A percentile compares a stretch with the other conserved stretches of the same genome.
Evolutionary conservation across 37 sponge, comb jelly and placozoan species (phyloP).

Genomic region (Halichondria panicea): DNA sequence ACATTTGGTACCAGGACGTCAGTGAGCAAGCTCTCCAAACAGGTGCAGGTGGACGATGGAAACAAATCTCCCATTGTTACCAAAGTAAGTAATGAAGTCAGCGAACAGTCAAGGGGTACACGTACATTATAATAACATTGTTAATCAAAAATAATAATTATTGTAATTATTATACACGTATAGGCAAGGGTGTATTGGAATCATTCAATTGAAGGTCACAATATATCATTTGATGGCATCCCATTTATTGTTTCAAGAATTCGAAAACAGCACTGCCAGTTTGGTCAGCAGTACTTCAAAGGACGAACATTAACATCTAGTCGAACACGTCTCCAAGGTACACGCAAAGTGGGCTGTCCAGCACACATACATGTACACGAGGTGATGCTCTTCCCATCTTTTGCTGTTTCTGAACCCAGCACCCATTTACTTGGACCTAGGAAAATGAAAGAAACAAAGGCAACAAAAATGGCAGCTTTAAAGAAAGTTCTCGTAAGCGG

Average conservation of each 20-base stretch:
- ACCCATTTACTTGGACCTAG: constrained; percentile 1
- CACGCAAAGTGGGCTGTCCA: constrained; percentile 21
- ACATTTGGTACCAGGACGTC: no score
- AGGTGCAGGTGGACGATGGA: no score
- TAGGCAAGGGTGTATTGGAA: neutral
- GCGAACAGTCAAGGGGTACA: no score
- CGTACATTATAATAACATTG: no score
- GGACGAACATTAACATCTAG: neutral
- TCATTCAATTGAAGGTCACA: neutral
- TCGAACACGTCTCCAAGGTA: neutral
- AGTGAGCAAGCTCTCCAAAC: no score
- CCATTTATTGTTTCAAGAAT: neutral
- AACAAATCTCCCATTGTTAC: no score
- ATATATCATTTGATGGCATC: neutral
- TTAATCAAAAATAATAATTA: no score
- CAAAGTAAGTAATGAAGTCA: no score
- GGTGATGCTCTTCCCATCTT: constrained; percentile 2
- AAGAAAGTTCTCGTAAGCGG: constrained; percentile 7
- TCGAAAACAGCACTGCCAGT: neutral
- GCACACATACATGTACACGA: constrained; percentile 10
- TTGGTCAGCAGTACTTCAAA: neutral
- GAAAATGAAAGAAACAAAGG: constrained; percentile 1
- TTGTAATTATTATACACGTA: no score
- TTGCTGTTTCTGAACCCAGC: neutral
- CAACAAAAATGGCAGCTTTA: neutral